Evolutionary conservation across 1,140 invertebrate genomes (phyloP).

Genomic region (Cylas formicarius): DNA sequence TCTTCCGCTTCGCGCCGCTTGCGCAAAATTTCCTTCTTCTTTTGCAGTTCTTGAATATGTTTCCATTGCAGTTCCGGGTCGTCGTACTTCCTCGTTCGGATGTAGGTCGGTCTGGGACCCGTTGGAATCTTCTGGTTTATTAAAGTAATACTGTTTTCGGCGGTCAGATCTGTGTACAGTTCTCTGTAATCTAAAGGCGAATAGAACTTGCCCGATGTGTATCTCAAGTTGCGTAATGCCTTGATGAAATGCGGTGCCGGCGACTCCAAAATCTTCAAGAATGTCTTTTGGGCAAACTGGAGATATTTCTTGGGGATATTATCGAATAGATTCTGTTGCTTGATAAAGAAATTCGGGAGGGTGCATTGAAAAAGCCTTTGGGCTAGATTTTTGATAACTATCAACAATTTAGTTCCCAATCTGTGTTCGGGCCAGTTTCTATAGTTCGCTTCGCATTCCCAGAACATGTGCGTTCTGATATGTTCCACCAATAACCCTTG

Average conservation of each 20-base stretch:
- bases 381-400: conserved; percentile 51
- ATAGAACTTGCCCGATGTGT: conserved; percentile 48
- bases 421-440: conserved; percentile 62
- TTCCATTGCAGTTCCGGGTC: conserved; percentile 17
- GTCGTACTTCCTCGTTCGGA: conserved; percentile 12
- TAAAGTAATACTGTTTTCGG: conserved; percentile 5
- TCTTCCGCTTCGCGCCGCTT: conserved; percentile 3
- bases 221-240: conserved; percentile 58
- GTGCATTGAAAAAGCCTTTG: conserved; percentile 43
- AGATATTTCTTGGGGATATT: conserved; percentile 57
- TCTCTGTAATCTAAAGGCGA: conserved; percentile 54
- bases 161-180: conserved; percentile 51
- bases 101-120: not conserved
- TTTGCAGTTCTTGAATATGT: conserved; percentile 19
- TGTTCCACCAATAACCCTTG: conserved; percentile 56
- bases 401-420: conserved; percentile 58
- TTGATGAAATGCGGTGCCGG: conserved; percentile 55
- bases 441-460: conserved; percentile 65
- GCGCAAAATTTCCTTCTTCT: conserved; percentile 10
- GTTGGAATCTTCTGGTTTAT: too few species aligned
- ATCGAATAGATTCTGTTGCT: conserved; percentile 62
- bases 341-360: conserved; percentile 66
- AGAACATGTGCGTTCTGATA: conserved; percentile 69
- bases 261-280: conserved; percentile 60
- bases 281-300: conserved; percentile 53